A percentile compares a stretch with the other conserved stretches of the same genome.
phyloP scores from a whole-genome alignment of 1,140 invertebrate species.

The Oncopodura yosiiana region DNA sequence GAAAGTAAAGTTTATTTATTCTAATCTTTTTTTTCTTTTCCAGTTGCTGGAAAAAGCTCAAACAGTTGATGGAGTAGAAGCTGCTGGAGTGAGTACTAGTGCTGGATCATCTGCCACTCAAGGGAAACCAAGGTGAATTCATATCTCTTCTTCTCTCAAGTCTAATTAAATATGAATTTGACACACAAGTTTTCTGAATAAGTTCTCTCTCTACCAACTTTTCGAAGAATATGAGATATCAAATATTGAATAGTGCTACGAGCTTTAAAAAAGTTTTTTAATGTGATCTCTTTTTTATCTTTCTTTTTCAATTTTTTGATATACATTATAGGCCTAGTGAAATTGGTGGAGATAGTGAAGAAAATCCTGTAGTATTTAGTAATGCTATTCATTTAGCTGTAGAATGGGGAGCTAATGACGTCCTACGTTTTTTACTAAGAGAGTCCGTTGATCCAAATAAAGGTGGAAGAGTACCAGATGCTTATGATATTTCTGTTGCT shows the following conservation, averaged over 20 bases:
- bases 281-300: no score
- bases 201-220: no score
- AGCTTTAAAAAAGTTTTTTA: no score
- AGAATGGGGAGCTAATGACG: slow-evolving; percentile 48
- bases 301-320: slow-evolving; percentile 2
- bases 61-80: slow-evolving; percentile 5
- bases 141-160: no score
- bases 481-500: slow-evolving; percentile 29
- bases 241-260: no score
- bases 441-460: slow-evolving; percentile 50
- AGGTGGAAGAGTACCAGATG: slow-evolving; percentile 38
- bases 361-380: slow-evolving; percentile 44
- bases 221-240: no score
- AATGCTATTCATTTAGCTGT: slow-evolving; percentile 51
- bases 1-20: no score
- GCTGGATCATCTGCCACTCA: slow-evolving; percentile 15
- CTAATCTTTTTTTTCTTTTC: not conserved
- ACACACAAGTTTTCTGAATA: no score
- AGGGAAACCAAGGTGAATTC: slow-evolving; percentile 21
- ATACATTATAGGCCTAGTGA: slow-evolving; percentile 29
- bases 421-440: slow-evolving; percentile 46
- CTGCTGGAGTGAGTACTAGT: slow-evolving; percentile 1
- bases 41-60: slow-evolving; percentile 19
- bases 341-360: slow-evolving; percentile 29
- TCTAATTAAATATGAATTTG: slow-evolving; percentile 23